Percentiles rank a stretch among this genome's conserved stretches.
phyloP scores from a whole-genome alignment of 1,140 invertebrate species.

The Diuraphis noxia region DNA sequence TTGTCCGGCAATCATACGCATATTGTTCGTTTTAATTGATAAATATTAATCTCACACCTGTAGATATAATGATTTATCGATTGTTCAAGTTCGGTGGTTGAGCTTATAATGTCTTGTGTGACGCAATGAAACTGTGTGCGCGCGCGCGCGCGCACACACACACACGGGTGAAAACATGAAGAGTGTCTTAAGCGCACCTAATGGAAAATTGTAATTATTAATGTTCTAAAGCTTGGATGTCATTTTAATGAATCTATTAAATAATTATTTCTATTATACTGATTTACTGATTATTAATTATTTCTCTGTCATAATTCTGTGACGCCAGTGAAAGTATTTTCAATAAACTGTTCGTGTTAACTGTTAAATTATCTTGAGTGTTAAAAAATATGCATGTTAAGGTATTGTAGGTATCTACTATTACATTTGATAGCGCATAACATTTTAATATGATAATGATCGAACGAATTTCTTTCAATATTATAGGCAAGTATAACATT shows the following conservation, averaged over 20 bases:
- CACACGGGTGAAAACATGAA: not conserved
- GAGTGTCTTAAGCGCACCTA: not conserved
- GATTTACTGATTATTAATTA: not conserved
- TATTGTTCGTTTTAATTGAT: not conserved
- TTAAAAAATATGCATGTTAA: not conserved
- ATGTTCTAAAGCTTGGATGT: not conserved
- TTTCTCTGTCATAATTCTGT: not conserved
- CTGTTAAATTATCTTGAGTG: not conserved
- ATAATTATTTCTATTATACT: not conserved
- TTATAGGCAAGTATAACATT: not conserved
- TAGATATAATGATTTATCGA: not conserved
- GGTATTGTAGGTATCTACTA: not conserved
- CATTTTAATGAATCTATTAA: not conserved
- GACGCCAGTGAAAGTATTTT: slow-evolving; percentile 8
- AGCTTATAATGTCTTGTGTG: not conserved
- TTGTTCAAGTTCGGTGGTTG: not conserved
- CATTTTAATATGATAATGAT: not conserved
- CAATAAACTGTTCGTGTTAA: not conserved
- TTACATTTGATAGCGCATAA: not conserved
- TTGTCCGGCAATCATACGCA: not conserved
- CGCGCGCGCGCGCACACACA: not conserved
- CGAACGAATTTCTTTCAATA: not conserved
- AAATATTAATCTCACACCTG: not conserved
- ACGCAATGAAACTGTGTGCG: not conserved
- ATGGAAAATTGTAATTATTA: slow-evolving; percentile 18